Evolutionary conservation across 2,888 invertebrate genomes (phyloP).

Genomic region (Parnassius apollo): DNA sequence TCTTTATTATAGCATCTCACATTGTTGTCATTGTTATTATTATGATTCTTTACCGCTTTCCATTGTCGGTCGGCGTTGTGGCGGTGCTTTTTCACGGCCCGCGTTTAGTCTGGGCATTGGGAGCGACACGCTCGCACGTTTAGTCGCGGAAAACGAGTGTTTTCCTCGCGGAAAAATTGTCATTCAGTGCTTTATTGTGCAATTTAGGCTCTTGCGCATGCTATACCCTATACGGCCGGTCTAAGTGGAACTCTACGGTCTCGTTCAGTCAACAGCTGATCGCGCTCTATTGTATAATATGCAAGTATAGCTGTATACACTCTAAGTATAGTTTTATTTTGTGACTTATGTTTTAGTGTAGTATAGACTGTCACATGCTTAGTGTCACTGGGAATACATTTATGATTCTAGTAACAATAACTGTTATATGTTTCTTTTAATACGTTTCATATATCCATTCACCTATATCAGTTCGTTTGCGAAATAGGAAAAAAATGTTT

Average conservation of each 20-base stretch:
- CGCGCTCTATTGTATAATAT: slow-evolving; percentile 25
- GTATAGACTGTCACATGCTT: not conserved
- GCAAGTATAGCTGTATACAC: slow-evolving; percentile 27
- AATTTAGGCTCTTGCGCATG: slow-evolving; percentile 58
- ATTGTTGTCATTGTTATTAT: slow-evolving; percentile 82
- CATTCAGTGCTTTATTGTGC: slow-evolving; percentile 54
- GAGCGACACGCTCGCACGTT: slow-evolving; percentile 80
- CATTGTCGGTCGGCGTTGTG: slow-evolving; percentile 80
- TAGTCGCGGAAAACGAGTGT: slow-evolving; percentile 74
- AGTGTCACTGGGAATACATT: not conserved
- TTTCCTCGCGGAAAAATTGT: slow-evolving; percentile 71
- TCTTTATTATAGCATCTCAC: slow-evolving; percentile 82
- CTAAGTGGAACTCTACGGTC: slow-evolving; percentile 28
- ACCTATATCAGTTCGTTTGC: too few species aligned
- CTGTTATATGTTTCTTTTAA: too few species aligned
- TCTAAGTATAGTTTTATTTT: slow-evolving; percentile 28
- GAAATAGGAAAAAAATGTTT: too few species aligned
- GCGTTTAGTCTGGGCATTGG: slow-evolving; percentile 80
- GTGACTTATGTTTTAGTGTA: slow-evolving; percentile 12
- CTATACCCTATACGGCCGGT: slow-evolving; percentile 40
- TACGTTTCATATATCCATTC: too few species aligned
- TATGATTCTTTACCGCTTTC: slow-evolving; percentile 82
- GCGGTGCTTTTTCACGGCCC: slow-evolving; percentile 81
- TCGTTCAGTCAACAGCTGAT: slow-evolving; percentile 44
- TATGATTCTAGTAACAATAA: too few species aligned